These are phyloP conservation scores for Lucifuga dentata DNA, from an alignment of 2,113 vertebrate genomes.

Conservation along the genomic window DNA sequence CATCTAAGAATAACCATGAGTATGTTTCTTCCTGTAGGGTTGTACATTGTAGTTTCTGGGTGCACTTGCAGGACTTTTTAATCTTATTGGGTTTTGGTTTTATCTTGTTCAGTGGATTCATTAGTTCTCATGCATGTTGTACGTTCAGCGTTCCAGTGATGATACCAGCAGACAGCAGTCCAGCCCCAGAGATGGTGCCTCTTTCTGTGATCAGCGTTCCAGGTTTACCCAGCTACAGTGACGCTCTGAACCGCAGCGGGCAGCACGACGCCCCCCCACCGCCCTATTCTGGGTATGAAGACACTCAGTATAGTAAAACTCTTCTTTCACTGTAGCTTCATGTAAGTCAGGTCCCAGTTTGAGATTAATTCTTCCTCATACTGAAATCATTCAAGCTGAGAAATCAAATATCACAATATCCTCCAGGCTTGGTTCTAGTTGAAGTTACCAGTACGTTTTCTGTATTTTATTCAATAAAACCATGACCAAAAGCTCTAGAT, in stretches of 20 bases:
- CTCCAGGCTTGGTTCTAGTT: too few species aligned
- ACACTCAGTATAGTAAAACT: not conserved
- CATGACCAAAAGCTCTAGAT: too few species aligned
- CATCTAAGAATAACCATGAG: too few species aligned
- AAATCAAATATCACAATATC: too few species aligned
- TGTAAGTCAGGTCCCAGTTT: not conserved
- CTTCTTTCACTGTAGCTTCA: not conserved
- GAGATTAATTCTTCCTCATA: not conserved
- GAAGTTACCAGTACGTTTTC: too few species aligned
- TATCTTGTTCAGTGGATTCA: too few species aligned
- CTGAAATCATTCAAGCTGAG: too few species aligned
- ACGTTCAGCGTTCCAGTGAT: conserved; percentile 70
- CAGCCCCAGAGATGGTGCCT: conserved; percentile 66
- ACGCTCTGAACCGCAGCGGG: conserved; percentile 84
- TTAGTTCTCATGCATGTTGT: not conserved
- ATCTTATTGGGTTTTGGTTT: not conserved
- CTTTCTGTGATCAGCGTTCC: conserved; percentile 69
- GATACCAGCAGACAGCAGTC: conserved; percentile 62
- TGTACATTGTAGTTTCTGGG: too few species aligned
- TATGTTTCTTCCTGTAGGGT: too few species aligned
- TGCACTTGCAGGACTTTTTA: too few species aligned
- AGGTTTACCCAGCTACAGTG: conserved; percentile 87
- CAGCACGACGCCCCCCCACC: conserved; percentile 89
- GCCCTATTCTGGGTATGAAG: conserved; percentile 87
- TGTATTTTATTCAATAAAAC: too few species aligned